Base-by-base conservation (phyloP, 2,797 vertebrate genomes). In the Cuculus canorus region DNA sequence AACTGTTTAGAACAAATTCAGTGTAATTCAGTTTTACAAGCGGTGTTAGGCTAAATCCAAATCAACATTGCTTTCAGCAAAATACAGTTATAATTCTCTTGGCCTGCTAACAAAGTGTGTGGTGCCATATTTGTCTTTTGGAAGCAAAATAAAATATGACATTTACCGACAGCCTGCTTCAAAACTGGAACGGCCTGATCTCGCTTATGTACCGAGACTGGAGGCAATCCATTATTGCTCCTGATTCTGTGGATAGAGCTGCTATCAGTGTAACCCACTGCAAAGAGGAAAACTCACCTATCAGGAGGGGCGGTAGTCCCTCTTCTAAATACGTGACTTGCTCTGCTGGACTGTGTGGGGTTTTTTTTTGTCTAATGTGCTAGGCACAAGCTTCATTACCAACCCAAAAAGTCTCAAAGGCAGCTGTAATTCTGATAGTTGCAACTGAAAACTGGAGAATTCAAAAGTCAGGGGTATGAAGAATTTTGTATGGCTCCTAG, bases 1-100 rank as follows among this genome's bases (percentile, higher is more conserved):
- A 88, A 91, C 91, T 80, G 60, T 50, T 96, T 18, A 95, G 91
- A 90, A 70, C 71, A 81, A 84, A 77, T 73, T 60, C 93, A 71
- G 12, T 32, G 50, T 96, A 97, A 96, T 95, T 96, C 96, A 90
- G 95, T 96, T 96, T 96, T 96, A 96, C 91, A 96, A 82, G 94
- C 61, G 4, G 80, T 47, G 92, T 87, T 96, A 96, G 88, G 79
- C 92, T 97, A 96, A 95, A 96, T 96, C 92, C 92, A 97, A 94
- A 96, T 95, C 96, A 96, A 95, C 95, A 92, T 86, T 92, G 91
- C 92, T 96, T 93, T 94, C 96, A 88, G 91, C 86, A 93, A 88
- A 93, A 93, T 75, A 73, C 71, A 92, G 47, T 93, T 92, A 71
- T 81, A 94, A 80, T 87, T 92, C 88, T 92, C 90, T 59, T 96